phyloP scores from a whole-genome alignment of 2,888 invertebrate species.

The Eilema depressum region DNA sequence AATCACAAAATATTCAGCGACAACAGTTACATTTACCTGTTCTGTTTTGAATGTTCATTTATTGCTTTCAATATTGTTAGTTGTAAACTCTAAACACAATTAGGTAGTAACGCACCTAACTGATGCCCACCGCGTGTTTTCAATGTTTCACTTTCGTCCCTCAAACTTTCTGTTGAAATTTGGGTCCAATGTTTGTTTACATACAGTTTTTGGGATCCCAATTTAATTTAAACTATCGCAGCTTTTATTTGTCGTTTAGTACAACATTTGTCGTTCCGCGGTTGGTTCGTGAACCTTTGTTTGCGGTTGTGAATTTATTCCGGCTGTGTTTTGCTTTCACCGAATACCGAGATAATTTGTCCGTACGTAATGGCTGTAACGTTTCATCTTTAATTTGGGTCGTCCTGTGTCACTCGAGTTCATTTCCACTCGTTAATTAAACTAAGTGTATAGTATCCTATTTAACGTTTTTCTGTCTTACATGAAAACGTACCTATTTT shows the following conservation, averaged over 20 bases:
- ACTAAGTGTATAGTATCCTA: conserved; percentile 64
- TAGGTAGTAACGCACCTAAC: conserved; percentile 66
- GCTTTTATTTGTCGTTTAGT: conserved; percentile 86
- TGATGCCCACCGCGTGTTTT: conserved; percentile 71
- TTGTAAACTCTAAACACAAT: conserved; percentile 65
- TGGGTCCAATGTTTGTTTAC: conserved; percentile 78
- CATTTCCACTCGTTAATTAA: conserved; percentile 71
- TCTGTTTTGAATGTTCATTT: conserved; percentile 39
- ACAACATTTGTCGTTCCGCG: conserved; percentile 77
- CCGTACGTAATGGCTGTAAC: conserved; percentile 69
- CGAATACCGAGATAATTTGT: conserved; percentile 75
- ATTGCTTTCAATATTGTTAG: conserved; percentile 41
- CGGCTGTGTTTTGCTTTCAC: conserved; percentile 64
- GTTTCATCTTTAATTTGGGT: conserved; percentile 82
- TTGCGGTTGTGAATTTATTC: conserved; percentile 75
- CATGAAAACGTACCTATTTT: conserved; percentile 2
- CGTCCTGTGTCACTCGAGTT: conserved; percentile 68
- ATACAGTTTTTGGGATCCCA: conserved; percentile 82
- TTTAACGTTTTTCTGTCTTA: conserved; percentile 48
- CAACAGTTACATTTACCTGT: conserved; percentile 18
- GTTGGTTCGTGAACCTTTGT: conserved; percentile 75
- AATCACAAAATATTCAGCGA: conserved; percentile 2
- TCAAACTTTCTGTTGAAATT: conserved; percentile 66
- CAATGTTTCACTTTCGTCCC: conserved; percentile 74
- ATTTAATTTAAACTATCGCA: conserved; percentile 85